Conservation (phyloP, 64 coral and sea anemone genomes). For the Montipora efflorescens region DNA sequence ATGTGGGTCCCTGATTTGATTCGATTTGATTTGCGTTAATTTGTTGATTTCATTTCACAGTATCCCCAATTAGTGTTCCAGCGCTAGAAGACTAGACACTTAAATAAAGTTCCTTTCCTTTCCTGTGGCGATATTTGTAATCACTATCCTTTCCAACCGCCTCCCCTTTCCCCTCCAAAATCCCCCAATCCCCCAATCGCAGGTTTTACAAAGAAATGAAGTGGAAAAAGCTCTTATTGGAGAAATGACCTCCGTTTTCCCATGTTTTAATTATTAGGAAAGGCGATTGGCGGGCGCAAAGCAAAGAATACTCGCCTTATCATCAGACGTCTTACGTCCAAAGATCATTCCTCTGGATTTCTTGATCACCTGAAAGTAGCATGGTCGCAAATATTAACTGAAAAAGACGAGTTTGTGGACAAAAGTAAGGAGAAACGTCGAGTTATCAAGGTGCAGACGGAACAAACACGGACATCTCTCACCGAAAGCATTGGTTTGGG, state of each 20-base stretch:
- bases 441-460: neutral
- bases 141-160: no score
- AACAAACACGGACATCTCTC: neutral
- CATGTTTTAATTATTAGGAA: neutral
- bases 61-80: no score
- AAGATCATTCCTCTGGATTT: neutral
- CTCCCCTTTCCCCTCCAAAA: no score
- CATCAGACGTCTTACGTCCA: neutral
- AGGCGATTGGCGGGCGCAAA: neutral
- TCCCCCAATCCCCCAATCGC: no score
- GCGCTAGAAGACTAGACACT: no score
- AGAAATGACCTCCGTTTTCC: neutral
- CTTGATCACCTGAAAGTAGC: neutral
- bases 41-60: no score
- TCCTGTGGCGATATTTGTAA: no score
- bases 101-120: no score
- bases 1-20: no score
- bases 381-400: neutral
- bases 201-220: neutral
- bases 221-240: neutral
- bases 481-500: neutral
- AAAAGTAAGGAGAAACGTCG: neutral
- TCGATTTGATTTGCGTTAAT: no score
- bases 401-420: neutral
- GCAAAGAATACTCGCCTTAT: neutral